Conservation (phyloP, 2,113 vertebrate genomes). For the Miniopterus natalensis region DNA sequence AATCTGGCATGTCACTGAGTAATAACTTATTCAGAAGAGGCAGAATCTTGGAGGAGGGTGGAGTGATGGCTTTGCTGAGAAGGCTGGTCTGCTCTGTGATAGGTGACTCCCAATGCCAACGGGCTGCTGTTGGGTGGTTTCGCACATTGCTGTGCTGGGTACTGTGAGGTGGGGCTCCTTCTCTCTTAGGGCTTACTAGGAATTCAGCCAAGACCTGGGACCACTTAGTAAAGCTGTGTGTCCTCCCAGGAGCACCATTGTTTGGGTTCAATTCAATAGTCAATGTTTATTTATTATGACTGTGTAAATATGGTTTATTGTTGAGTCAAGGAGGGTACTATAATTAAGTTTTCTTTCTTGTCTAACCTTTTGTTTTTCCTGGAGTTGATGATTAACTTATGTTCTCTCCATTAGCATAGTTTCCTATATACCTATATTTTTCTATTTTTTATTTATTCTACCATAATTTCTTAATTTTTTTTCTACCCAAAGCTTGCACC, state of each 20-base stretch:
- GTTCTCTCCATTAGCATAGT: background rate
- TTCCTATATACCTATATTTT: constrained; percentile 45
- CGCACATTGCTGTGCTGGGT: background rate
- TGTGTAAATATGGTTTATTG: constrained; percentile 54
- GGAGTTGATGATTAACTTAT: constrained; percentile 55
- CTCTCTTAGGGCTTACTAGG: background rate
- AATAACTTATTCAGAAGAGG: constrained; percentile 33
- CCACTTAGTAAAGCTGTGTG: background rate
- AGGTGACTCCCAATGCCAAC: background rate
- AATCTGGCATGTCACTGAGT: background rate
- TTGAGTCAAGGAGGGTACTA: background rate
- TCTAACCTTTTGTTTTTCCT: constrained; percentile 50
- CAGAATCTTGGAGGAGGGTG: background rate
- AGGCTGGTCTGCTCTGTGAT: background rate
- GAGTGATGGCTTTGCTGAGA: background rate
- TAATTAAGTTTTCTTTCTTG: constrained; percentile 47
- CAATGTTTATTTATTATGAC: constrained; percentile 28
- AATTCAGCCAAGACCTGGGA: background rate
- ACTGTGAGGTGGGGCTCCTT: background rate
- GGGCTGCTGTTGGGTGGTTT: background rate
- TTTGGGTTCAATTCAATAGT: background rate
- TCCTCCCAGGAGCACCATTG: background rate
- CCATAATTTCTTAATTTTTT: constrained; percentile 16
- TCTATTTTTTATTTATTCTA: constrained; percentile 25
- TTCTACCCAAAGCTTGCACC: background rate